Evolutionary conservation across 1,140 invertebrate species (phyloP), one percentile per base, ranked within the genome.

Genomic region (Thrips palmi): DNA sequence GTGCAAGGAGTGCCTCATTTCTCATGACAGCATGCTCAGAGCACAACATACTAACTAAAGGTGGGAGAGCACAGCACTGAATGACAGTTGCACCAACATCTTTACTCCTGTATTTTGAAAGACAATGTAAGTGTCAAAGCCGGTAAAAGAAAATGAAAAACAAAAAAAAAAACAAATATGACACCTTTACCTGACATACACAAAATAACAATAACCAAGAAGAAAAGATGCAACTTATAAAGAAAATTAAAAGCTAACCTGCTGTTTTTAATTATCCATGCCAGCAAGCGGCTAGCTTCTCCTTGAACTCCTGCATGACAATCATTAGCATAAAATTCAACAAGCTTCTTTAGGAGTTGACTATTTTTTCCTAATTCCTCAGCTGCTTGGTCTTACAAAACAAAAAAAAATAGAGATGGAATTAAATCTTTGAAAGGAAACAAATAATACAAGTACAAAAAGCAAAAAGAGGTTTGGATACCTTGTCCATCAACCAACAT

Each of bases 11-110:
- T 0, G 84, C 82, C 59, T 89, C 84, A 52, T 83, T 88, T 53
- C 86, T 82, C 86, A 91, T 89, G 1, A 87, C 68, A 8, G 72
- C 56, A 58, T 88, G 78, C 46, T 80, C 74, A 3, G 78, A 77
- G 0, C 68, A 64, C 38, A 82, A 61, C 85, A 89, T 89, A 52
- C 69, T 67, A 4, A 86, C 73, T 40, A 91, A 58, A 44, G 73
- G 70, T 21, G 67, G 65, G 14, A 87, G 56, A 30, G 74, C 79
- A 37, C 76, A 74, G 23, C 70, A 63, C 22, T 70, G 64, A 43
- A 77, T 59, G 11, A 84, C 56, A 31, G 65, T 65, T 19, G 61
- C 62, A 45, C 67, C 63, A 2, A 78, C 66, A 27, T 70, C 64
- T 37, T 57, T 57, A 41, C 64, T 53, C 42, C 66, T 68, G 34